These are phyloP conservation scores for Plebejus melissa DNA, from an alignment of 2,888 invertebrate species.

Conservation along the genomic window DNA sequence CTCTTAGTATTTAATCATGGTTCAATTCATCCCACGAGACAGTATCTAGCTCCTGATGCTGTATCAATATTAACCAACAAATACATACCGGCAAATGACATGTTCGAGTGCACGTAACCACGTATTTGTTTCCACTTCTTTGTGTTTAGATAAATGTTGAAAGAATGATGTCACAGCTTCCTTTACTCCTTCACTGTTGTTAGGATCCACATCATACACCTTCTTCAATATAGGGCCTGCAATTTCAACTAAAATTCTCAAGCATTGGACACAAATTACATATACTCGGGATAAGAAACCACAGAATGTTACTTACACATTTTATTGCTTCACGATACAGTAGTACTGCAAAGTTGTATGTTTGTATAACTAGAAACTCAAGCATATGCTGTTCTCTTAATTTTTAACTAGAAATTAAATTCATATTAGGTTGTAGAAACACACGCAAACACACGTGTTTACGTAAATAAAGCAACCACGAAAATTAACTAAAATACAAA, in stretches of 20 bases:
- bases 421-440: not conserved
- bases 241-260: conserved; percentile 36
- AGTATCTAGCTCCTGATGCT: not conserved
- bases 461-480: no score
- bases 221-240: conserved; percentile 60
- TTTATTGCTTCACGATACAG: not conserved
- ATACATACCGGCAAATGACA: conserved; percentile 60
- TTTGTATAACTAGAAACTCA: not conserved
- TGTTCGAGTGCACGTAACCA: conserved; percentile 56
- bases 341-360: not conserved
- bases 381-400: not conserved
- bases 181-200: conserved; percentile 63
- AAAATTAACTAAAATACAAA: no score
- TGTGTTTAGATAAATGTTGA: conserved; percentile 53
- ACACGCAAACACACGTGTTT: not conserved
- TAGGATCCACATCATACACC: conserved; percentile 58
- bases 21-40: not conserved
- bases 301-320: conserved; percentile 18
- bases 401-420: not conserved
- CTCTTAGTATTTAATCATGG: not conserved
- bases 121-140: conserved; percentile 45
- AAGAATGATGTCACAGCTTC: conserved; percentile 56
- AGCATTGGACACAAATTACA: not conserved
- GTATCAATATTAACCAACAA: conserved; percentile 35
- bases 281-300: not conserved